Percentiles rank a stretch among this genome's conserved stretches.
Conservation (phyloP, 2,888 invertebrate genomes). For the Orthonevra nobilis region DNA sequence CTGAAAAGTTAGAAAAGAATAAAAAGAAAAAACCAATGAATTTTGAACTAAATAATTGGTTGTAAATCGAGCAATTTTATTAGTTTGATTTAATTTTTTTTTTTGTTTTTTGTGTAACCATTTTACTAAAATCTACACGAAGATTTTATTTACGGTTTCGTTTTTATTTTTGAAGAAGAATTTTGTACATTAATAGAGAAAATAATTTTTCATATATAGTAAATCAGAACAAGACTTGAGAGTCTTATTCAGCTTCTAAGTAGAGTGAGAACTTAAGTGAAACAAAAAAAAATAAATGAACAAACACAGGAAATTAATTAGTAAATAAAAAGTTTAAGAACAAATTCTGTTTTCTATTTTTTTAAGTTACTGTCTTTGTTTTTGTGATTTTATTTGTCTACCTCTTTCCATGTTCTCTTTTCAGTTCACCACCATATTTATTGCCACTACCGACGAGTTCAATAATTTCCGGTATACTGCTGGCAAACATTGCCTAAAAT, state of each 20-base stretch:
- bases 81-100: conserved; percentile 33
- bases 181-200: conserved; percentile 69
- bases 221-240: conserved; percentile 33
- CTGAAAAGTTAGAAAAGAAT: conserved; percentile 55
- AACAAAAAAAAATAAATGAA: conserved; percentile 37
- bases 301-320: conserved; percentile 69
- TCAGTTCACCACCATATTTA: conserved; percentile 99
- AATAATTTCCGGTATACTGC: conserved; percentile 99
- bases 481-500: conserved; percentile 99
- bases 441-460: conserved; percentile 99
- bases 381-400: conserved; percentile 81
- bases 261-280: conserved; percentile 38
- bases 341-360: conserved; percentile 41
- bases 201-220: conserved; percentile 27
- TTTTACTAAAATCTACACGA: conserved; percentile 71
- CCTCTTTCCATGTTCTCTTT: conserved; percentile 99
- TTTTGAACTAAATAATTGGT: conserved; percentile 67
- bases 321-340: conserved; percentile 42
- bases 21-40: conserved; percentile 18
- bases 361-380: conserved; percentile 69
- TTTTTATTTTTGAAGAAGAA: conserved; percentile 76
- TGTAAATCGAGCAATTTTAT: conserved; percentile 71
- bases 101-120: conserved; percentile 66
- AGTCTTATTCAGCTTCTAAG: conserved; percentile 41
- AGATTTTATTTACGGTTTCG: conserved; percentile 62